Evolutionary conservation across 2,113 vertebrate genomes (phyloP), one percentile per base, ranked within the genome.

Genomic region (Myotis davidii): DNA sequence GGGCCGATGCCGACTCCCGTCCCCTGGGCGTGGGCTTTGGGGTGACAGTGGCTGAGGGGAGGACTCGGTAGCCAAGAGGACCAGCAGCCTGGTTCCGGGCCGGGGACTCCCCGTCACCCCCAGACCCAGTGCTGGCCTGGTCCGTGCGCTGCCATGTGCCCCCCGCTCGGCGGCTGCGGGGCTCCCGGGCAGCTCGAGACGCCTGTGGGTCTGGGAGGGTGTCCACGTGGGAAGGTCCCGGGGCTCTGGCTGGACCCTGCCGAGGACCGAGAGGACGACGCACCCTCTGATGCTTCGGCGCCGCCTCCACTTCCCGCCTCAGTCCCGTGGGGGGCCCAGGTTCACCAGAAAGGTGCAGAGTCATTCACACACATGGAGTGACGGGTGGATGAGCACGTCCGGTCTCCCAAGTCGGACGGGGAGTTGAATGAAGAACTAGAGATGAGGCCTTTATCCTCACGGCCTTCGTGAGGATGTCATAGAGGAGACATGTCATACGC

Each of bases 401-500:
- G 0, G 4, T 18, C 61, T 69, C 13, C 52, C 39, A 20, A 17
- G 39, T 5, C 8, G 5, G 34, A 17, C 20, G 23, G 5, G 59
- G 21, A 23, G 16, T 1, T 16, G 4, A 84, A 2, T 3, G 21
- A 48, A 13, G 45, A 17, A 6, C 1, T 34, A 37, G 12, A 88
- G 64, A n/a, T 2, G 25, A 6, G 27, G 21, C 17, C 39, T 32
- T 20, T 48, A 20, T 18, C 21, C 17, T 16, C 29, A 2, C 0
- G 0, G 25, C n/a, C 37, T 50, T 70, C 5, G 37, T 39, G 37
- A 39, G 37, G 37, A 39, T 39, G 37, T 39, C 37, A 39, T 39
- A 3, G 73, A 45, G 54, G 54, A 73, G 45, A 37, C 48, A 3
- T 1, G 6, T 0, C n/a, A 1, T 0, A 34, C 9, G 2, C 5